Conservation (phyloP, 2,113 vertebrate species). For the Cacatua alba region DNA sequence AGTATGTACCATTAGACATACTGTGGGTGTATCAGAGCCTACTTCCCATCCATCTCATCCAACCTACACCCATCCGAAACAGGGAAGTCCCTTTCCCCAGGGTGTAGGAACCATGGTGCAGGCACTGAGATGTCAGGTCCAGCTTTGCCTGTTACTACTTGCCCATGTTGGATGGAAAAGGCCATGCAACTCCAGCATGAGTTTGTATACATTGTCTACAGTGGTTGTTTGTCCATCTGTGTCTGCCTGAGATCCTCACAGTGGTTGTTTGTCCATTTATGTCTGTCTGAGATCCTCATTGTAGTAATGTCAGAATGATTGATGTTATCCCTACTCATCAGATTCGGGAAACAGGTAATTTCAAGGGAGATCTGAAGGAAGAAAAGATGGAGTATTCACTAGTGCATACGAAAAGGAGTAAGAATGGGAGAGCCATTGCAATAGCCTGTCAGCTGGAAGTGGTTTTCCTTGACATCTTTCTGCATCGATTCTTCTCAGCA, state of each 20-base stretch:
- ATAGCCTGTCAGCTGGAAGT: background rate
- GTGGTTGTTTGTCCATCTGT: background rate
- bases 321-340: background rate
- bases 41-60: background rate
- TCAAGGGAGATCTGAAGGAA: background rate
- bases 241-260: background rate
- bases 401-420: background rate
- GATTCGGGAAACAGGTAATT: background rate
- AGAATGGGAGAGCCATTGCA: background rate
- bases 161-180: background rate
- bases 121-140: background rate
- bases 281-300: background rate
- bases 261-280: background rate
- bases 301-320: background rate
- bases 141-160: background rate
- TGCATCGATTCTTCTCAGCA: background rate
- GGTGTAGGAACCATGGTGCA: accelerated
- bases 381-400: background rate
- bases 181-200: accelerated
- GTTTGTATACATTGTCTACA: background rate
- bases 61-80: background rate
- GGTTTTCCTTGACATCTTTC: background rate
- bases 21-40: background rate
- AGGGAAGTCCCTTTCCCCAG: background rate
- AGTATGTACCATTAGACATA: background rate